Conservation (phyloP, 2,797 vertebrate species). For the Cheirogaleus major region DNA sequence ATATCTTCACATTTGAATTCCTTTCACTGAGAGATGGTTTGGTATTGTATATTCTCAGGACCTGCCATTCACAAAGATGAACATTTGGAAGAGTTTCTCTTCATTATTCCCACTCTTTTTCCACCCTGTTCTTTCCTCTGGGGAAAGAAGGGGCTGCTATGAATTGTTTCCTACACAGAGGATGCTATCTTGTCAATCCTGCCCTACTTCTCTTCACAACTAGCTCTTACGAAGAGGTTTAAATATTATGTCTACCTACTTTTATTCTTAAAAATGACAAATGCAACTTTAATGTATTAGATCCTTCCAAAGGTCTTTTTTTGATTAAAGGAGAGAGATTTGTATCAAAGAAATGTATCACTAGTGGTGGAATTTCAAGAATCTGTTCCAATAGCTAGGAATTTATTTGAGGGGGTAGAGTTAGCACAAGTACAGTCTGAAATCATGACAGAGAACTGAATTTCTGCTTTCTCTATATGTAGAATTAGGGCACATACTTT, state of each 20-base stretch:
- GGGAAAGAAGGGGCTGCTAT: background rate
- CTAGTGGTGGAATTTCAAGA: background rate
- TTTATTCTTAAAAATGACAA: background rate
- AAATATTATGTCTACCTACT: background rate
- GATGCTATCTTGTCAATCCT: background rate
- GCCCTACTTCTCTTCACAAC: background rate
- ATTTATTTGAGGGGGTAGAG: background rate
- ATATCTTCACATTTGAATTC: background rate
- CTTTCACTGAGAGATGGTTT: background rate
- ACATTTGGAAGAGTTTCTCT: background rate
- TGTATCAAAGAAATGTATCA: background rate
- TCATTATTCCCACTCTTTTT: background rate
- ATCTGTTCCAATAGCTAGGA: background rate
- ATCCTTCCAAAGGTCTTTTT: background rate
- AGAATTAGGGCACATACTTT: slow-evolving; percentile 10
- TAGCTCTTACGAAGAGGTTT: background rate
- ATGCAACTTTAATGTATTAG: background rate
- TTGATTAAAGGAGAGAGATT: background rate
- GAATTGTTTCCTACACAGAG: background rate
- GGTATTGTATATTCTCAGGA: background rate
- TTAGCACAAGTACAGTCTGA: background rate
- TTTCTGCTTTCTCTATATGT: background rate
- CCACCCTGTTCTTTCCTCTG: background rate
- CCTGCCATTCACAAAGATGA: background rate
- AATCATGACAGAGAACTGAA: background rate